phyloP scores from a whole-genome alignment of 2,888 invertebrate species.

The Drosophila nigricruria region DNA sequence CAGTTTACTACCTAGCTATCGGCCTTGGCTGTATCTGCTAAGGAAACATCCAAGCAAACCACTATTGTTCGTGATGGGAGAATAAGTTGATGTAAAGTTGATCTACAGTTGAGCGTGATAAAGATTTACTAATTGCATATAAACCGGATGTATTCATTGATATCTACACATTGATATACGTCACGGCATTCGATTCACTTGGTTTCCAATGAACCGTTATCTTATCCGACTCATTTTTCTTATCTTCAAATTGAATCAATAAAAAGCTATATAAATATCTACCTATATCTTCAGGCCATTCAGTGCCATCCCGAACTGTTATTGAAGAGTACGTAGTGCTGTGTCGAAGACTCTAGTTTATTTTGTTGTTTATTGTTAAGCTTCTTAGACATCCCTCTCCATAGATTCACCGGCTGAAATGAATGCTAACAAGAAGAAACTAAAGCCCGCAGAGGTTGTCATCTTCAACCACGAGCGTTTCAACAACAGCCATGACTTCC shows the following conservation, averaged over 20 bases:
- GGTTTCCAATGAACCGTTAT: background rate
- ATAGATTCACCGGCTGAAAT: constrained; percentile 35
- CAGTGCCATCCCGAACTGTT: background rate
- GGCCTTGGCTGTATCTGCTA: background rate
- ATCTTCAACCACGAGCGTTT: constrained; percentile 84
- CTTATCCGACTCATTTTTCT: background rate
- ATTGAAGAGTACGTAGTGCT: background rate
- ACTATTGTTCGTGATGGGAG: background rate
- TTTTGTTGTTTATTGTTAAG: background rate
- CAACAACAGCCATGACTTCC: constrained; percentile 73
- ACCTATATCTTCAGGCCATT: background rate
- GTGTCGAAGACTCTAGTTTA: background rate
- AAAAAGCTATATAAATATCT: background rate
- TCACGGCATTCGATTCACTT: too few relatives aligned
- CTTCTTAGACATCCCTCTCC: background rate
- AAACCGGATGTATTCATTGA: background rate
- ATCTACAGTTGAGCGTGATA: background rate
- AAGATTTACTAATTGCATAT: background rate
- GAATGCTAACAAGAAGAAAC: constrained; percentile 50
- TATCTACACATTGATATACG: background rate
- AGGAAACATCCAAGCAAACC: background rate
- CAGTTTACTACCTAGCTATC: background rate
- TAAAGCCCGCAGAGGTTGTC: constrained; percentile 79
- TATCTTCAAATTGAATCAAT: background rate
- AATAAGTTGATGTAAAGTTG: background rate